These are phyloP conservation scores for Propithecus coquereli DNA, from an alignment of 2,113 vertebrate genomes.

Conservation along the genomic window DNA sequence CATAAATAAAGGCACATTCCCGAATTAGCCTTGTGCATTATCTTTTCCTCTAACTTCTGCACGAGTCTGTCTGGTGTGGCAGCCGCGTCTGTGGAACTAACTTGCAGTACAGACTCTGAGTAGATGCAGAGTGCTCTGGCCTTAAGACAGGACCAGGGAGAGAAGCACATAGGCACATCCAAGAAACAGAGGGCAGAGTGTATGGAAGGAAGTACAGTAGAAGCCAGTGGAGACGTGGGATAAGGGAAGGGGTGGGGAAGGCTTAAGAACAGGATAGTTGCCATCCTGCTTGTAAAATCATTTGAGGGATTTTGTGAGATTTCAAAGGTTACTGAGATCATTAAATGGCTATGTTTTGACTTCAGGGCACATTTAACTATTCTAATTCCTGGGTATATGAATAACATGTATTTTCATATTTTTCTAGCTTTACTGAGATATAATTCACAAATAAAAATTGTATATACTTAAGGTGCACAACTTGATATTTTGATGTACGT, in stretches of 20 bases:
- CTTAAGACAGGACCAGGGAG: neutral
- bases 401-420: neutral
- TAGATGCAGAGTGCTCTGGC: neutral
- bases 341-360: neutral
- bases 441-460: neutral
- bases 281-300: neutral
- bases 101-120: too few species aligned
- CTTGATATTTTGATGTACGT: neutral
- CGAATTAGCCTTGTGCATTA: neutral
- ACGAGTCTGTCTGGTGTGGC: neutral
- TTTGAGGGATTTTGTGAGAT: neutral
- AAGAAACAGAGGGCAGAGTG: neutral
- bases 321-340: neutral
- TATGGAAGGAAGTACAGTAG: neutral
- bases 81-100: neutral
- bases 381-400: neutral
- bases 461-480: neutral
- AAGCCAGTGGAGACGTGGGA: neutral
- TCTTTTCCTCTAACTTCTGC: neutral
- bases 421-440: neutral
- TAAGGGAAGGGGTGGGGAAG: rapidly evolving
- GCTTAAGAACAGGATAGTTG: neutral
- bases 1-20: neutral
- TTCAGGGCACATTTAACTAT: neutral
- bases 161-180: neutral